Conservation (phyloP, 1,140 invertebrate species). For the Cydia fagiglandana region DNA sequence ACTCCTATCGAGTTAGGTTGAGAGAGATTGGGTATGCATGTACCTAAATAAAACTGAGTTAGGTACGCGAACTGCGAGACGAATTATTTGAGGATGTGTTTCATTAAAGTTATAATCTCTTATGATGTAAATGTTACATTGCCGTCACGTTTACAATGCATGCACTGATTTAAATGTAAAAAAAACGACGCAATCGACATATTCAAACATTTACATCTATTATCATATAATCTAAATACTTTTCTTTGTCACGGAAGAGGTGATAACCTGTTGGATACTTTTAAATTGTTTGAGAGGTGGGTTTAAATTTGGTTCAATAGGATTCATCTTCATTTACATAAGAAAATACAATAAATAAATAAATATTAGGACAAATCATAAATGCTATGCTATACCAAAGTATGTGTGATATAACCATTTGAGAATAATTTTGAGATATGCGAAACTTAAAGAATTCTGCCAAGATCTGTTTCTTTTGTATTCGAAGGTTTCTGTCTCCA, state of each 20-base stretch:
- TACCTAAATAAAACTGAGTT: not conserved
- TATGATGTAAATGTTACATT: conserved; percentile 2
- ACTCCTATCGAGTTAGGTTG: not conserved
- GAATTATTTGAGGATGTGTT: not conserved
- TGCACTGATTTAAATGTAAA: conserved; percentile 14
- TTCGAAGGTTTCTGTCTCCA: too few species aligned
- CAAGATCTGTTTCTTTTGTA: too few species aligned
- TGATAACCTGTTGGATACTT: conserved; percentile 23
- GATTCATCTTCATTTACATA: not conserved
- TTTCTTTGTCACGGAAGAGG: conserved; percentile 28
- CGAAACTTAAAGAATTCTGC: too few species aligned
- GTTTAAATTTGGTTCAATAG: conserved; percentile 3
- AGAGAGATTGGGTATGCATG: not conserved
- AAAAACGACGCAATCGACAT: not conserved
- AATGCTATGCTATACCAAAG: not conserved
- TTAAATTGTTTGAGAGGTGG: conserved; percentile 13
- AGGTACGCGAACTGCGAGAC: not conserved
- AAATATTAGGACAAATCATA: too few species aligned
- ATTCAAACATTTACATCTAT: conserved; percentile 28
- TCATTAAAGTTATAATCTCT: conserved; percentile 12
- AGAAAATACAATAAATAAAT: too few species aligned
- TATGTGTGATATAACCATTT: too few species aligned
- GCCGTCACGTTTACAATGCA: not conserved
- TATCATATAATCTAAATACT: conserved; percentile 25
- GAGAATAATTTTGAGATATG: too few species aligned